phyloP scores from a whole-genome alignment of 2,113 vertebrate genomes.

The Percopsis transmontana region DNA sequence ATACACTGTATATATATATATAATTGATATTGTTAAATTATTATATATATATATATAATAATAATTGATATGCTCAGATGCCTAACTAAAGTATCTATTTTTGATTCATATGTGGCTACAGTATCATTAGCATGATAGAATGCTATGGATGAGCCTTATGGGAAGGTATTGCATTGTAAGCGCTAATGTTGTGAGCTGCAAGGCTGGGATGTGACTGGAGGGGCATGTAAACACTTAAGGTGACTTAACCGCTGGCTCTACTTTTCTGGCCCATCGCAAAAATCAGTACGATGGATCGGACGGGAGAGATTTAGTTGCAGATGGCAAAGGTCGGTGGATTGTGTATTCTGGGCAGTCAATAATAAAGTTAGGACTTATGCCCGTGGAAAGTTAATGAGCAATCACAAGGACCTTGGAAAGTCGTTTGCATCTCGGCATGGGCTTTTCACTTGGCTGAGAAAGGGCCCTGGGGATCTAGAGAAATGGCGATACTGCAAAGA shows the following conservation, averaged over 20 bases:
- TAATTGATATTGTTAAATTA: too few relatives aligned
- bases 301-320: slow-evolving; percentile 94
- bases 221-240: slow-evolving; percentile 67
- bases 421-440: slow-evolving; percentile 89
- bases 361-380: slow-evolving; percentile 99
- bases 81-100: too few relatives aligned
- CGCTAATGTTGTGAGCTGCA: background rate
- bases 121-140: background rate
- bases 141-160: background rate
- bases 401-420: slow-evolving; percentile 98
- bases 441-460: slow-evolving; percentile 80
- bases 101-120: background rate
- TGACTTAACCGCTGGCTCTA: slow-evolving; percentile 79
- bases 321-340: slow-evolving; percentile 99
- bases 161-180: background rate
- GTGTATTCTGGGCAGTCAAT: slow-evolving; percentile 99
- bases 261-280: slow-evolving; percentile 84
- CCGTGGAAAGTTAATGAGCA: slow-evolving; percentile 96
- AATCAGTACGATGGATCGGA: slow-evolving; percentile 93
- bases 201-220: background rate
- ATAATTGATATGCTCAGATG: background rate
- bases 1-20: too few relatives aligned
- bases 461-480: slow-evolving; percentile 71
- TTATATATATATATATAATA: too few relatives aligned
- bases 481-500: slow-evolving; percentile 26